These are phyloP conservation scores for Drosophila kanapiae DNA, from an alignment of 1,140 invertebrate genomes.

Conservation along the genomic window DNA sequence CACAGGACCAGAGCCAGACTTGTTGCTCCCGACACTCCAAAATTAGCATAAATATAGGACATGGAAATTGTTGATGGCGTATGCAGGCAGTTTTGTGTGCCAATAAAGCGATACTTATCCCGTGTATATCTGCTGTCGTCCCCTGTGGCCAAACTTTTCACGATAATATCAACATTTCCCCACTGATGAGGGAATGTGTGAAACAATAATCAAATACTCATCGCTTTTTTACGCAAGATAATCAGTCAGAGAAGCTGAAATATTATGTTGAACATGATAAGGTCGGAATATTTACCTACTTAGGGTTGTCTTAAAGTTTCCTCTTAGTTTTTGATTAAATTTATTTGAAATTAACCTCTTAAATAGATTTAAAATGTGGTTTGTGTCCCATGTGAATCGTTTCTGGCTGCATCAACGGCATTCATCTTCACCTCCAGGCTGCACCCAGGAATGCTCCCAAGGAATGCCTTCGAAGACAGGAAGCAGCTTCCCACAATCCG, in stretches of 20 bases:
- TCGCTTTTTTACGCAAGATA: background rate
- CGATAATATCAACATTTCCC: constrained; percentile 1
- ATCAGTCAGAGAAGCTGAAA: background rate
- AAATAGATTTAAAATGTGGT: no score
- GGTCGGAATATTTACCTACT: background rate
- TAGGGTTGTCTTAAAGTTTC: no score
- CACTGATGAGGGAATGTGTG: background rate
- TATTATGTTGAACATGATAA: no score
- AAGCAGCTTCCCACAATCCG: constrained; percentile 8
- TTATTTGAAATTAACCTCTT: background rate
- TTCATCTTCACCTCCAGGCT: constrained; percentile 8
- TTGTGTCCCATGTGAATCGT: background rate
- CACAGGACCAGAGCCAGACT: background rate
- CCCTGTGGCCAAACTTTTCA: background rate
- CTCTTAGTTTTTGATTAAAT: background rate
- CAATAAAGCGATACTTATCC: constrained; percentile 10
- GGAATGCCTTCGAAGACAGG: constrained; percentile 10
- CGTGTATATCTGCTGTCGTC: background rate
- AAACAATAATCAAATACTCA: background rate
- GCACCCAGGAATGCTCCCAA: constrained; percentile 1
- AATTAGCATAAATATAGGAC: constrained; percentile 20
- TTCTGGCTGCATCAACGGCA: constrained; percentile 4
- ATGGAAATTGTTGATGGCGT: constrained; percentile 14
- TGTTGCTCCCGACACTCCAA: background rate
- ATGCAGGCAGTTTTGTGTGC: constrained; percentile 15